Conservation (phyloP, 2,113 vertebrate genomes). For the Ginglymostoma cirratum region DNA sequence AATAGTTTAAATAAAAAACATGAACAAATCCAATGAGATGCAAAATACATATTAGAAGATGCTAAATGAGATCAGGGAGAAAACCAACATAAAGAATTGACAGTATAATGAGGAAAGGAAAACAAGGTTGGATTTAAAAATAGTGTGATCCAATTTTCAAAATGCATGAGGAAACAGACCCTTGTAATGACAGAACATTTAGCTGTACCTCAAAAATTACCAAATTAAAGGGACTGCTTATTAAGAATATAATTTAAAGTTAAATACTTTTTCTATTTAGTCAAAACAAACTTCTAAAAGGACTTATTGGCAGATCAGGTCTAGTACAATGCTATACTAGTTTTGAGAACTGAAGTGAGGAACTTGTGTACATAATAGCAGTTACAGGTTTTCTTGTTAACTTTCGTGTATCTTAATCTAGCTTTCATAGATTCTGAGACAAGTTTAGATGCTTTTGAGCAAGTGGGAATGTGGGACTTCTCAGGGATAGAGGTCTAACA, state of each 20-base stretch:
- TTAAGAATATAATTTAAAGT: background rate
- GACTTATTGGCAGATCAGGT: background rate
- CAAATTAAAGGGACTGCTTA: background rate
- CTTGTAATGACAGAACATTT: background rate
- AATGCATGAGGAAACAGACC: background rate
- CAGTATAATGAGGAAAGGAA: background rate
- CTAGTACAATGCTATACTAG: background rate
- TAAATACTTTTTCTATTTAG: background rate
- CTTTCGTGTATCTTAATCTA: background rate
- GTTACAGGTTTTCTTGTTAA: background rate
- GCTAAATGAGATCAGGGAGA: background rate
- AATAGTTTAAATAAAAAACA: too few relatives aligned
- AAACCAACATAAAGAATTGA: background rate
- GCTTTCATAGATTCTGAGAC: background rate
- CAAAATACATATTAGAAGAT: background rate
- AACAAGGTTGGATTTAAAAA: background rate
- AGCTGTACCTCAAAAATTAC: background rate
- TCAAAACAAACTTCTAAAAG: background rate
- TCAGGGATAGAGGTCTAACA: background rate
- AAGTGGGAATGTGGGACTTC: background rate
- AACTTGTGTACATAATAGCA: background rate
- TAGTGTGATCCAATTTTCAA: background rate
- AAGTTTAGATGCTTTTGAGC: background rate
- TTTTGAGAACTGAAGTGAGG: background rate
- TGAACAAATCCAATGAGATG: background rate